Base-by-base conservation (phyloP, 1,140 invertebrate species). In the Drosophila triauraria region DNA sequence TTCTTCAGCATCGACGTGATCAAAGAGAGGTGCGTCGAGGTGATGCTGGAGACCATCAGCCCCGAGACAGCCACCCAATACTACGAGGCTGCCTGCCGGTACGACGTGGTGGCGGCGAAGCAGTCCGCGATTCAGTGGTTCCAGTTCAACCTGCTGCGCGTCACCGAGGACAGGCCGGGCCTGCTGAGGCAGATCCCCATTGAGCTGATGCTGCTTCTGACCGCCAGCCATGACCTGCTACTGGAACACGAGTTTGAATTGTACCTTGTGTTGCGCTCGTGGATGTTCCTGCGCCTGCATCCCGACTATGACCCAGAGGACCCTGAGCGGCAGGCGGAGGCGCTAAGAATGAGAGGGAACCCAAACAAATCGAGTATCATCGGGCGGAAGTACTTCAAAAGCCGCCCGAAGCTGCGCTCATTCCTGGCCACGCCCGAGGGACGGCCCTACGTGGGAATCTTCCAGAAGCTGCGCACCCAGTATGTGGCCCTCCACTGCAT, bases 211-310 rank as follows among this genome's bases (percentile, higher is more conserved):
- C 93, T 92, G 8, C 93, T 95, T 27, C 91, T 97, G 47, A 93
- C 97, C 5, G 91, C 93, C 4, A 95, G 95, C 92, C 94, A 95
- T 6, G 94, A 96, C 69, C 93, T 97, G 42, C 95, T 95, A 1
- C 95, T 97, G 93, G 96, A 97, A 91, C 97, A 96, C 4, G 97
- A 97, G 93, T 96, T 96, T 91, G 96, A 96, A 42, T 92, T 97
- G 42, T 97, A 97, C 79, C 95, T 95, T 68, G 93, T 97, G 91
- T 90, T 97, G 13, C 95, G 96, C 53, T 94, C 94, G 30, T 97
- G 96, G 96, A 93, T 95, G 64, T 95, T 94, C 65, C 69, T 95
- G 20, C 92, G 93, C 62, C 63, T 92, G 65, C 85, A 92, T 81
- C 91, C 91, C 3, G 59, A 85, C 25, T 82, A 90, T 27, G 85